Percentiles rank a stretch among this genome's conserved stretches.
Evolutionary conservation across 1,140 invertebrate species (phyloP).

Genomic region (Laupala kohalensis): DNA sequence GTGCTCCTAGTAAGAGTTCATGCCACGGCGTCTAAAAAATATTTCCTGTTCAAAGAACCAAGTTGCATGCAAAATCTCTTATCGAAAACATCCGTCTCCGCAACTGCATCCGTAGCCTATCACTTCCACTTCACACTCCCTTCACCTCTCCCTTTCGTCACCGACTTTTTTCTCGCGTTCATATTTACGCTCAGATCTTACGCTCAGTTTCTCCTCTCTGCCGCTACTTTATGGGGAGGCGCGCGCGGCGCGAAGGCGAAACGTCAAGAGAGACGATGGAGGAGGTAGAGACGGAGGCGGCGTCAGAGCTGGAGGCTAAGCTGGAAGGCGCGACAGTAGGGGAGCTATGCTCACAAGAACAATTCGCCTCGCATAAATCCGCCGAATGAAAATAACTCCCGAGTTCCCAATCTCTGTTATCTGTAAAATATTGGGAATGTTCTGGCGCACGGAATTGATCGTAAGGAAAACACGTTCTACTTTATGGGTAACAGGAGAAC

Average conservation of each 20-base stretch:
- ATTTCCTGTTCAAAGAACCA: too few species aligned
- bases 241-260: background rate
- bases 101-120: too few species aligned
- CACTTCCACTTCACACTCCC: too few species aligned
- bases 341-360: background rate
- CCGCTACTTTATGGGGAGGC: background rate
- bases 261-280: background rate
- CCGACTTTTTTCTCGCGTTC: background rate
- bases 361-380: background rate
- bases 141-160: too few species aligned
- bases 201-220: conserved; percentile 5
- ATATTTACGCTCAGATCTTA: background rate
- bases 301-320: background rate
- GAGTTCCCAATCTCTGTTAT: background rate
- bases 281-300: background rate
- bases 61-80: too few species aligned
- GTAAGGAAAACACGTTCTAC: background rate
- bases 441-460: background rate
- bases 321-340: background rate
- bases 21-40: too few species aligned
- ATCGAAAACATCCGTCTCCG: too few species aligned
- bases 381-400: background rate
- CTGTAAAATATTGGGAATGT: background rate
- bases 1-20: too few species aligned
- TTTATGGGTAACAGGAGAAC: background rate